Evolutionary conservation across 2,797 vertebrate genomes (phyloP).

Genomic region (Muraenolepis orangiensis): DNA sequence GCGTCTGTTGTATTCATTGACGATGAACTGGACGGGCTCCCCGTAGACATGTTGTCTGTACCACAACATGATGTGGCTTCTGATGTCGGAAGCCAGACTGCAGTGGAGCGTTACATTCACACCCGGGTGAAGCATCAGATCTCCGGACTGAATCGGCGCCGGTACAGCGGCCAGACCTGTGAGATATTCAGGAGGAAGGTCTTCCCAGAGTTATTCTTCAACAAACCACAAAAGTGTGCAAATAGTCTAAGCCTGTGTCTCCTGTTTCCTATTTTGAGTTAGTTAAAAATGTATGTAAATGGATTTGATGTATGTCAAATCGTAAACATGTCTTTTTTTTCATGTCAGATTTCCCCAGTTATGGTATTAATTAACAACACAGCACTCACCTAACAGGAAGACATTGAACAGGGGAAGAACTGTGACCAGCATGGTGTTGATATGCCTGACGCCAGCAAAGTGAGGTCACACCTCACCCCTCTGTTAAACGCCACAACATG

Average conservation of each 20-base stretch:
- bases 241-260: neutral
- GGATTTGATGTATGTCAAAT: neutral
- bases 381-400: neutral
- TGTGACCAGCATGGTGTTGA: neutral
- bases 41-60: slow-evolving; percentile 46
- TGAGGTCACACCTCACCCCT: neutral
- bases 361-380: neutral
- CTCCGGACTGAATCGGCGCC: slow-evolving; percentile 37
- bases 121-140: neutral
- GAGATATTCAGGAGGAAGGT: neutral
- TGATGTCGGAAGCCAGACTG: slow-evolving; percentile 50
- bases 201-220: neutral
- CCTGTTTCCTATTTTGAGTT: neutral
- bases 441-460: neutral
- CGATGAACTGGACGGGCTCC: slow-evolving; percentile 42
- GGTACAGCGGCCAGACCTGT: slow-evolving; percentile 38
- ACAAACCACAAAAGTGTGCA: neutral
- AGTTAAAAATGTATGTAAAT: too few species aligned
- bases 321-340: neutral
- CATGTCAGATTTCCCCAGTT: neutral
- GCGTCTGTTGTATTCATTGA: slow-evolving; percentile 11
- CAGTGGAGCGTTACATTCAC: slow-evolving; percentile 40
- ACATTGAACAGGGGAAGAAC: neutral
- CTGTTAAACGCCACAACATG: neutral
- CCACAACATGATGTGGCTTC: slow-evolving; percentile 63